Percentiles rank a stretch among this genome's conserved stretches.
These are phyloP conservation scores for Spea bombifrons DNA, from an alignment of 2,113 vertebrate species.

Conservation along the genomic window DNA sequence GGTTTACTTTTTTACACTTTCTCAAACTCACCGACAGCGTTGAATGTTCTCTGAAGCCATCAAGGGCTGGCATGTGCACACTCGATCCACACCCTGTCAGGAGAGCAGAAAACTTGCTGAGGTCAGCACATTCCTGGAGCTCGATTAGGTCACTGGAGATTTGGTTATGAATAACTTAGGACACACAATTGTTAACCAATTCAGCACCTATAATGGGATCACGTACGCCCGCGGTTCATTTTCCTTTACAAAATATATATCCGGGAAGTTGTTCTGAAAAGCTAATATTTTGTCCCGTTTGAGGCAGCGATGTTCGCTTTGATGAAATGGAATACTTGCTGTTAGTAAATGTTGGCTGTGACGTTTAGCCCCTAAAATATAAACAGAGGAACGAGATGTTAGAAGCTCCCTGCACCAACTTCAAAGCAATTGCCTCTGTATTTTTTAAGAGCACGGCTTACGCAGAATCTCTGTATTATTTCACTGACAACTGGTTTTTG, in stretches of 20 bases:
- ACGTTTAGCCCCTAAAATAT: too few species aligned
- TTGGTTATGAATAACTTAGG: constrained; percentile 50
- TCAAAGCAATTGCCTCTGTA: too few species aligned
- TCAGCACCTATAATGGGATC: constrained; percentile 7
- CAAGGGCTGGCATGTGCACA: constrained; percentile 54
- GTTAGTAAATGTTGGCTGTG: too few species aligned
- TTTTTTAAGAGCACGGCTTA: too few species aligned
- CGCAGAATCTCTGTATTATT: too few species aligned
- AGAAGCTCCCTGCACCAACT: too few species aligned
- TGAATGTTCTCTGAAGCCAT: constrained; percentile 91
- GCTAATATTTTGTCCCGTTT: too few species aligned
- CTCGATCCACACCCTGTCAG: constrained; percentile 55
- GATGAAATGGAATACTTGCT: too few species aligned
- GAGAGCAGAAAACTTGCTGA: constrained; percentile 56
- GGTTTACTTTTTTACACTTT: constrained; percentile 78
- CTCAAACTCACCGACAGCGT: constrained; percentile 98
- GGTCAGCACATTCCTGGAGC: constrained; percentile 57
- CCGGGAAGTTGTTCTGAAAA: too few species aligned
- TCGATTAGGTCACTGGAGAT: constrained; percentile 55
- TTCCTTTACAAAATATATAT: background rate
- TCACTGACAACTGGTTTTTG: too few species aligned
- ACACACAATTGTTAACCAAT: constrained; percentile 5
- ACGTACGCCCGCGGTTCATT: background rate
- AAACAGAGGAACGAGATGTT: too few species aligned
- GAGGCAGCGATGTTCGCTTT: too few species aligned